Percentiles rank a stretch among this genome's conserved stretches.
Conservation (phyloP, 1,140 invertebrate genomes). For the Holotrichia oblita region DNA sequence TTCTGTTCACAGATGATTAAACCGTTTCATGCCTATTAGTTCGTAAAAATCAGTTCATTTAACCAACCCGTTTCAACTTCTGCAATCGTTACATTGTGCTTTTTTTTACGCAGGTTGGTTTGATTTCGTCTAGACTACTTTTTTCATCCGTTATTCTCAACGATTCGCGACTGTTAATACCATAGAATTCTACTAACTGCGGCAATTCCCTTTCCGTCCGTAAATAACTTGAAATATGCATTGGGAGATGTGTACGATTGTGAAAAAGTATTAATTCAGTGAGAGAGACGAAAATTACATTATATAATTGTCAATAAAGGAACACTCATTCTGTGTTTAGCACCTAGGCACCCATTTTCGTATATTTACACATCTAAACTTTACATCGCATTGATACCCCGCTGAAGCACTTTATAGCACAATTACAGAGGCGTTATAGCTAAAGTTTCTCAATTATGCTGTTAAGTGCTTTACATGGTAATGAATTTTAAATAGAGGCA, state of each 20-base stretch:
- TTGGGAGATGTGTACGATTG: background rate
- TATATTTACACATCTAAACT: conserved; percentile 5
- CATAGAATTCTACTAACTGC: background rate
- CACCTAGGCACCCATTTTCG: background rate
- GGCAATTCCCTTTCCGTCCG: background rate
- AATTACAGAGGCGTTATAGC: conserved; percentile 1
- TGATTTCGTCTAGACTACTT: background rate
- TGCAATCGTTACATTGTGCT: background rate
- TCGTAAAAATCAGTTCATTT: conserved; percentile 28
- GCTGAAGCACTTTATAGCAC: conserved; percentile 21
- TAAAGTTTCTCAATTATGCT: conserved; percentile 15
- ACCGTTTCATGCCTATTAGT: conserved; percentile 31
- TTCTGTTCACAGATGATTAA: conserved; percentile 31
- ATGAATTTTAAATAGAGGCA: conserved; percentile 1
- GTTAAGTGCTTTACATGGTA: conserved; percentile 31
- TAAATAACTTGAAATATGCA: background rate
- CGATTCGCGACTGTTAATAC: background rate
- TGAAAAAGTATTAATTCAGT: no score
- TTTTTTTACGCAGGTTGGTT: background rate
- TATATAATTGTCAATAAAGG: background rate
- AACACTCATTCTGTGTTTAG: background rate
- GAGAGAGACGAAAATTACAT: no score
- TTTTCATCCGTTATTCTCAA: background rate
- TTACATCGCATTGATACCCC: conserved; percentile 10
- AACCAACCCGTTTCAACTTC: background rate